Evolutionary conservation across 2,113 vertebrate species (phyloP), one percentile per base, ranked within the genome.

Genomic region (Etheostoma cragini): DNA sequence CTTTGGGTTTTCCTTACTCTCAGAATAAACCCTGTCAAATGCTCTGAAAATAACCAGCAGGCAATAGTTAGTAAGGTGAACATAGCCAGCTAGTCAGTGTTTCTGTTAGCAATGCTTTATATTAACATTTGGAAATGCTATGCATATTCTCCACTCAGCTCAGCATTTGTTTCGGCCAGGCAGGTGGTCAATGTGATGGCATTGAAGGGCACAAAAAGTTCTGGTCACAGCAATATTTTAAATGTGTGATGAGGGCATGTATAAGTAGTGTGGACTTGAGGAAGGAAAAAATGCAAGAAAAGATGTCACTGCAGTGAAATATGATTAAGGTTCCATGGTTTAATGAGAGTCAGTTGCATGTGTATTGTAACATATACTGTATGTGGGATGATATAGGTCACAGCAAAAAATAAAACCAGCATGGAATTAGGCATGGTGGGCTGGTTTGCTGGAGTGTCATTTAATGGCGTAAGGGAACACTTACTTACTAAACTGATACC

Each of bases 121-220:
- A 82, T 77, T 86, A 93, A 91, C 86, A 91, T 91, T 93, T 91
- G 87, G 83, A 90, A 92, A 89, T 71, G 58, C 63, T 88, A 76
- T 83, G 86, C 81, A 91, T 86, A 82, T 82, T 90, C 86, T 89
- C 81, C 70, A 82, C 81, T 92, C 90, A 86, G 82, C 83, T 61
- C 60, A 54, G 72, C 66, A 81, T 87, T 91, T 90, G 76, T 88
- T 88, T 91, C 91, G 90, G 90, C 91, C 19, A 30, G 67, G 45
- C 56, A 80, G 47, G 73, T 58, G 47, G 61, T 91, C 76, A 8
- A 89, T 88, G 82, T 90, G 89, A 89, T 50, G 73, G 86, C 80
- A 82, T 85, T 85, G 69, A 88, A 84, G 68, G 57, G 81, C 78
- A 80, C 54, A 77, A 75, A 42, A 71, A 38, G 81, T 63, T 65